Evolutionary conservation across 2,113 vertebrate genomes (phyloP).

Genomic region (Urocynchramus pylzowi): DNA sequence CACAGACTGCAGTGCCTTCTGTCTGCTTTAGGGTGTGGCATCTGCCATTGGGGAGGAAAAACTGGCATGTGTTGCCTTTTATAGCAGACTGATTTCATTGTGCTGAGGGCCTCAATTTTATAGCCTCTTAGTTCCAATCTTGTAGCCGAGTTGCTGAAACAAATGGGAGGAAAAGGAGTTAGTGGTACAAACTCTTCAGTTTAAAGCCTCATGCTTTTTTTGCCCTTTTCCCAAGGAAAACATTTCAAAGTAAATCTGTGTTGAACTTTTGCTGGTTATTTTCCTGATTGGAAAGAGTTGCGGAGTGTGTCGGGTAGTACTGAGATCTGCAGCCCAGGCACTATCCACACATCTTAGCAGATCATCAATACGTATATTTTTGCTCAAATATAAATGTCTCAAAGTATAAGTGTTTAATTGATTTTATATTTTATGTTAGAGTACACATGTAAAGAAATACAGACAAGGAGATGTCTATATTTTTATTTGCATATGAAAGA

Average conservation of each 20-base stretch:
- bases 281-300: slow-evolving; percentile 32
- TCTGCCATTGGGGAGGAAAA: slow-evolving; percentile 73
- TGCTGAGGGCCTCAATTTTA: slow-evolving; percentile 65
- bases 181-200: neutral
- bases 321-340: neutral
- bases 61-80: slow-evolving; percentile 72
- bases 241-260: slow-evolving; percentile 29
- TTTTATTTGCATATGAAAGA: slow-evolving; percentile 73
- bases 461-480: slow-evolving; percentile 55
- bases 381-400: slow-evolving; percentile 38
- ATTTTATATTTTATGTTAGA: slow-evolving; percentile 66
- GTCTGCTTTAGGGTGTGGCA: slow-evolving; percentile 79
- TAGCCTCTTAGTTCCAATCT: slow-evolving; percentile 54
- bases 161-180: slow-evolving; percentile 42
- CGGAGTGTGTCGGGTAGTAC: slow-evolving; percentile 6
- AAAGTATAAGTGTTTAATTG: slow-evolving; percentile 55
- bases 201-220: slow-evolving; percentile 1
- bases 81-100: slow-evolving; percentile 72
- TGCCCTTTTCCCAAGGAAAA: neutral
- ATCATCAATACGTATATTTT: slow-evolving; percentile 8
- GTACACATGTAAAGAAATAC: slow-evolving; percentile 57
- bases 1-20: slow-evolving; percentile 75
- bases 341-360: slow-evolving; percentile 23
- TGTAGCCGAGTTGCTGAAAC: slow-evolving; percentile 48
- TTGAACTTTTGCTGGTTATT: slow-evolving; percentile 60